Percentiles rank a stretch among this genome's conserved stretches.
These are phyloP conservation scores for Agrochola lota DNA, from an alignment of 2,888 invertebrate species.

Conservation along the genomic window DNA sequence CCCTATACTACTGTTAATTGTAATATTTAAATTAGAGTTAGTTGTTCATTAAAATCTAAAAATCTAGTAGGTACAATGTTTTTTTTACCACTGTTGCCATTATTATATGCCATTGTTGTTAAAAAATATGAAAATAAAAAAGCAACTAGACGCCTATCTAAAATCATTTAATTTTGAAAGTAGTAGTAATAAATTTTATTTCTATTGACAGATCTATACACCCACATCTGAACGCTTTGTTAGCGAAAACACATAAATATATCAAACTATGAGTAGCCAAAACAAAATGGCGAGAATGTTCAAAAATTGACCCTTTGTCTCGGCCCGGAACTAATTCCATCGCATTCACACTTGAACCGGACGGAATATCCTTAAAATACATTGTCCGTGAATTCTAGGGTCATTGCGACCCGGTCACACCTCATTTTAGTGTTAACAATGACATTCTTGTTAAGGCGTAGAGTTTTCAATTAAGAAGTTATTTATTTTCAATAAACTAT, in stretches of 20 bases:
- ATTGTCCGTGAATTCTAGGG: constrained; percentile 87
- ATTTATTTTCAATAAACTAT: not conserved
- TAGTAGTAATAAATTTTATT: constrained; percentile 54
- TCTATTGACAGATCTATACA: constrained; percentile 71
- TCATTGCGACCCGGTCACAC: constrained; percentile 85
- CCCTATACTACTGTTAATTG: not conserved
- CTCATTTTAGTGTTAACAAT: constrained; percentile 80
- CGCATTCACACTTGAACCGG: constrained; percentile 85
- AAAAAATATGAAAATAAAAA: not conserved
- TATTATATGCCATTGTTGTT: too few relatives aligned
- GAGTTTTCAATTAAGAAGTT: not conserved
- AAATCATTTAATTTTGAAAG: constrained; percentile 9
- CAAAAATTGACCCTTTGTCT: constrained; percentile 86
- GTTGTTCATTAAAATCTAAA: not conserved
- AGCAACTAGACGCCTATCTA: not conserved
- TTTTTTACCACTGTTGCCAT: too few relatives aligned
- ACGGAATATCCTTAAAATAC: constrained; percentile 86
- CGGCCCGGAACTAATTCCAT: constrained; percentile 85
- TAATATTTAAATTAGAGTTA: not conserved
- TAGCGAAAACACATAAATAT: constrained; percentile 82
- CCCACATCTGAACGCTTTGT: constrained; percentile 78
- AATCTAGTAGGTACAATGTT: too few relatives aligned
- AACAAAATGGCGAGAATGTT: constrained; percentile 77
- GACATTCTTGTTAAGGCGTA: constrained; percentile 49
- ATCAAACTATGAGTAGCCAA: constrained; percentile 78